phyloP scores from a whole-genome alignment of 2,888 invertebrate genomes.

The Fissipunctia ypsillon region DNA sequence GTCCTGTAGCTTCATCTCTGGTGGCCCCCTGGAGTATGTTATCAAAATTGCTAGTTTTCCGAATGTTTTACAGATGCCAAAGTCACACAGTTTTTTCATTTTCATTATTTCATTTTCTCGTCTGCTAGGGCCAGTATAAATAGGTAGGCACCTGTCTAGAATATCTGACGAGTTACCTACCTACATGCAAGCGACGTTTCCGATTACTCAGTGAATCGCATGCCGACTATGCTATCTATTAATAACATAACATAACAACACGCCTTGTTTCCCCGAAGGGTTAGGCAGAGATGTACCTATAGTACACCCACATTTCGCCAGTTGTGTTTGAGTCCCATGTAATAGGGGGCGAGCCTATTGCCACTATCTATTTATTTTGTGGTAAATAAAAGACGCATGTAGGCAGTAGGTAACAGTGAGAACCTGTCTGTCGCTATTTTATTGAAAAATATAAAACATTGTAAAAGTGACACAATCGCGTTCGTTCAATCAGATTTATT shows the following conservation, averaged over 20 bases:
- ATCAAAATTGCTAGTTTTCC: neutral
- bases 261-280: too few relatives aligned
- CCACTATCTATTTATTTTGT: too few relatives aligned
- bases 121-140: neutral
- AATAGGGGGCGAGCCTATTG: too few relatives aligned
- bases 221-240: neutral
- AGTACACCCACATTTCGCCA: too few relatives aligned
- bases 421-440: constrained; percentile 5
- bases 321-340: too few relatives aligned
- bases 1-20: too few relatives aligned
- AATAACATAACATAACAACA: too few relatives aligned
- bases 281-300: too few relatives aligned
- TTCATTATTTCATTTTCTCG: too few relatives aligned
- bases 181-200: constrained; percentile 21
- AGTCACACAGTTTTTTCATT: too few relatives aligned
- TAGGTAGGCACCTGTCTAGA: neutral
- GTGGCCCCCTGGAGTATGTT: too few relatives aligned
- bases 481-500: neutral
- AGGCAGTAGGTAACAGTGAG: constrained; percentile 25
- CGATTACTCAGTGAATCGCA: constrained; percentile 30
- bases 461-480: neutral
- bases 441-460: neutral
- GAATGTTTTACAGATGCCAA: neutral
- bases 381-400: neutral
- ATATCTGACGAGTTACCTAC: constrained; percentile 22